Evolutionary conservation across 2,113 vertebrate species (phyloP), one percentile per base, ranked within the genome.

Genomic region (Thunnus maccoyii): DNA sequence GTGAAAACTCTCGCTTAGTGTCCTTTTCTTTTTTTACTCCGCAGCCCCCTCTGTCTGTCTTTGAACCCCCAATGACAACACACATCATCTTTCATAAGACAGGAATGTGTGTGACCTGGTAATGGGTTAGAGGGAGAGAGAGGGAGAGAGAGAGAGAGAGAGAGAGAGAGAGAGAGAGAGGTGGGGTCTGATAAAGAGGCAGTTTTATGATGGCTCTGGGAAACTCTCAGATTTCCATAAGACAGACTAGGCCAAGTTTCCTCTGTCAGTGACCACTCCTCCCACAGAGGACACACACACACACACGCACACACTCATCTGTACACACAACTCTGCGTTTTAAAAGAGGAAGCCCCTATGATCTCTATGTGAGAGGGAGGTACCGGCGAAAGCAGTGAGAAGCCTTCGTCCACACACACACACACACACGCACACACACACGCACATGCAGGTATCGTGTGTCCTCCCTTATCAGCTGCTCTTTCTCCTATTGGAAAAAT

Each of bases 141-240:
- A 83, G 95, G 94, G 93, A 93, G 50, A 55, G 22, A 25, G 78
- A 67, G 76, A 14, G 63, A 64, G 55, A 32, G 79, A 65, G 96
- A 83, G 95, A 94, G 93, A 93, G 50, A 56, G 22, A 30, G 78
- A 67, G 76, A 14, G 63, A 64, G 55, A 32, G 79, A 65, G 96
- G 94, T 93, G 92, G 95, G 93, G 91, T 93, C 78, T 69, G 81
- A 90, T 96, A 96, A 96, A 97, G 96, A 96, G 95, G 94, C 96
- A 95, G 88, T 97, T 98, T 98, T 97, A 97, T 97, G 96, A 96
- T 94, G 95, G 96, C 95, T 96, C 94, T 96, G 95, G 96, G 96
- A 97, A 96, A 95, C 96, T 97, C 96, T 98, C 97, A 96, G 96
- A 97, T 98, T 97, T 97, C 97, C 95, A 96, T 96, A 96, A 96